A percentile compares a stretch with the other conserved stretches of the same genome.
phyloP scores from a whole-genome alignment of 2,113 vertebrate genomes.

The Opisthocomus hoazin region DNA sequence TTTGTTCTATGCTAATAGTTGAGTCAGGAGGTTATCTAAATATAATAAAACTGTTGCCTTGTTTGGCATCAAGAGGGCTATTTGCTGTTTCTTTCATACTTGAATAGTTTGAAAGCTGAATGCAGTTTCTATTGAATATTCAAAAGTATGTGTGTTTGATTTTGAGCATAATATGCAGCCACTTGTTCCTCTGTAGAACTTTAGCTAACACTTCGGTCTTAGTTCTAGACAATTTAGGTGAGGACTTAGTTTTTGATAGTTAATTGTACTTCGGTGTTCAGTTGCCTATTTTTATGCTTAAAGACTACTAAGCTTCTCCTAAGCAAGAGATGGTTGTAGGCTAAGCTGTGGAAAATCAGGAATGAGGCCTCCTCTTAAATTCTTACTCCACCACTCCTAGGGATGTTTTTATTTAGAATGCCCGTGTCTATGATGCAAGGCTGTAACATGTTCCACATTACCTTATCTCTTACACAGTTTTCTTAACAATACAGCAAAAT shows the following conservation, averaged over 20 bases:
- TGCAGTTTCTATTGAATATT: slow-evolving; percentile 44
- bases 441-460: slow-evolving; percentile 58
- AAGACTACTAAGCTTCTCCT: slow-evolving; percentile 33
- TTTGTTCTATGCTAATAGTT: background rate
- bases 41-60: slow-evolving; percentile 30
- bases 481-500: slow-evolving; percentile 65
- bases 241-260: slow-evolving; percentile 26
- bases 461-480: slow-evolving; percentile 52
- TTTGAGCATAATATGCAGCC: background rate
- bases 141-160: background rate
- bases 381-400: slow-evolving; percentile 29
- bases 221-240: background rate
- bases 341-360: slow-evolving; percentile 32
- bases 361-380: slow-evolving; percentile 50
- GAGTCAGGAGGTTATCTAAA: slow-evolving; percentile 48
- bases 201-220: background rate
- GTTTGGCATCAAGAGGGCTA: background rate
- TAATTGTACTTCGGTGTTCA: slow-evolving; percentile 21
- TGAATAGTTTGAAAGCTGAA: slow-evolving; percentile 34
- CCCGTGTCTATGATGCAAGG: slow-evolving; percentile 55
- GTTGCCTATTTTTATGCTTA: slow-evolving; percentile 19
- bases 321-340: slow-evolving; percentile 15
- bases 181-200: background rate
- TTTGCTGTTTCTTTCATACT: background rate
- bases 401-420: slow-evolving; percentile 50